Conservation (phyloP, 2,113 vertebrate genomes). For the Verasper variegatus region DNA sequence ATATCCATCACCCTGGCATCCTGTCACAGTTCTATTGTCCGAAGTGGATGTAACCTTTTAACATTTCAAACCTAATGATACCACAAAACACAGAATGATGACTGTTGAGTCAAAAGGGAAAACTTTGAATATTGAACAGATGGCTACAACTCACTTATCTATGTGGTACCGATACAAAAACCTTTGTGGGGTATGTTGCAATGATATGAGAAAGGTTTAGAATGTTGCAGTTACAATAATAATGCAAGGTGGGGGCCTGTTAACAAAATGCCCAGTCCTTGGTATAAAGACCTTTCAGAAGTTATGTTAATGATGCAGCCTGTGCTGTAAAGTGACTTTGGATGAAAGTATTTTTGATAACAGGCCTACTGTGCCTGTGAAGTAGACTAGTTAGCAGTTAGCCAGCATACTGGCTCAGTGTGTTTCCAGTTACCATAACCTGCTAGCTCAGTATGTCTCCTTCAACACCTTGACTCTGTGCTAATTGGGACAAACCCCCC, state of each 20-base stretch:
- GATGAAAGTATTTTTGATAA: conserved; percentile 50
- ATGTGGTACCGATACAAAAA: neutral
- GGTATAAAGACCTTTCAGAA: conserved; percentile 38
- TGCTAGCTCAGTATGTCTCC: conserved; percentile 62
- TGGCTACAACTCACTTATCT: neutral
- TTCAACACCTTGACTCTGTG: conserved; percentile 67
- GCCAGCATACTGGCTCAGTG: conserved; percentile 58
- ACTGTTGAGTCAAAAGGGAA: neutral
- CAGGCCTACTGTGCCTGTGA: conserved; percentile 65
- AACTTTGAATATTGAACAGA: neutral
- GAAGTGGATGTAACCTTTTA: no score
- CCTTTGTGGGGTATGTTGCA: neutral
- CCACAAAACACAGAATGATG: neutral
- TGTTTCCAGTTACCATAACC: conserved; percentile 69
- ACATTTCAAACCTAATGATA: neutral
- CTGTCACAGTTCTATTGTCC: no score
- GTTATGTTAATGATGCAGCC: conserved; percentile 38
- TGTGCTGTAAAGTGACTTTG: conserved; percentile 40
- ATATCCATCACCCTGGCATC: no score
- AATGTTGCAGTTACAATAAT: neutral
- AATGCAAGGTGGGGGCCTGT: neutral
- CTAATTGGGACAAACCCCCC: conserved; percentile 74
- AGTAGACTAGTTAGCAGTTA: conserved; percentile 73
- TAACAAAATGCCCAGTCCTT: conserved; percentile 11
- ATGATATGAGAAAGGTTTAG: neutral